phyloP scores from a whole-genome alignment of 2,888 invertebrate species.

The Stenodema calcarata region DNA sequence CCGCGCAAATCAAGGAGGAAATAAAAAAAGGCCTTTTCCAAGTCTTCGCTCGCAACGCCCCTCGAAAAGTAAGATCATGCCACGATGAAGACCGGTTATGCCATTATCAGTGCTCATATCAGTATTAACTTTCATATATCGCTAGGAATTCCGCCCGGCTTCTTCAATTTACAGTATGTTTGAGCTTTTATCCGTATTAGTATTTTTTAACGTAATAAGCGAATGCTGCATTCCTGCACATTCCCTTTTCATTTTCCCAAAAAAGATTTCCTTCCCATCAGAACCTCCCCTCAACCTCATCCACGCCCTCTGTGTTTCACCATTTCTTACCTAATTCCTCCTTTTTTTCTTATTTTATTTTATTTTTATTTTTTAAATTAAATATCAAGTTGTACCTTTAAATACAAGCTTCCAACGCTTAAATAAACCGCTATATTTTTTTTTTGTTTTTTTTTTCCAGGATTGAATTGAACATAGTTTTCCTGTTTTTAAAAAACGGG shows the following conservation, averaged over 20 bases:
- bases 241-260: background rate
- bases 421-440: conserved; percentile 19
- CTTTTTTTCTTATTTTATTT: no score
- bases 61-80: conserved; percentile 41
- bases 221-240: conserved; percentile 12
- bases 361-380: no score
- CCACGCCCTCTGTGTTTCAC: conserved; percentile 28
- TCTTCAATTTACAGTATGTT: background rate
- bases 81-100: conserved; percentile 24
- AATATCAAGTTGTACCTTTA: background rate
- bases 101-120: conserved; percentile 41
- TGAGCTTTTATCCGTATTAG: background rate
- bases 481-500: background rate
- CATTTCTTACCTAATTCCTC: background rate
- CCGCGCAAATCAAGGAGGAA: background rate
- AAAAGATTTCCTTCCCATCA: conserved; percentile 4
- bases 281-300: conserved; percentile 39
- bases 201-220: background rate
- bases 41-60: conserved; percentile 12
- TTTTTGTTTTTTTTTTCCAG: conserved; percentile 39
- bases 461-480: conserved; percentile 26
- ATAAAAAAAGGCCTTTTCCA: background rate
- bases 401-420: background rate
- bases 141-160: background rate
- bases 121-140: conserved; percentile 3